Evolutionary conservation across 2,113 vertebrate species (phyloP).

Genomic region (Craseonycteris thonglongyai): DNA sequence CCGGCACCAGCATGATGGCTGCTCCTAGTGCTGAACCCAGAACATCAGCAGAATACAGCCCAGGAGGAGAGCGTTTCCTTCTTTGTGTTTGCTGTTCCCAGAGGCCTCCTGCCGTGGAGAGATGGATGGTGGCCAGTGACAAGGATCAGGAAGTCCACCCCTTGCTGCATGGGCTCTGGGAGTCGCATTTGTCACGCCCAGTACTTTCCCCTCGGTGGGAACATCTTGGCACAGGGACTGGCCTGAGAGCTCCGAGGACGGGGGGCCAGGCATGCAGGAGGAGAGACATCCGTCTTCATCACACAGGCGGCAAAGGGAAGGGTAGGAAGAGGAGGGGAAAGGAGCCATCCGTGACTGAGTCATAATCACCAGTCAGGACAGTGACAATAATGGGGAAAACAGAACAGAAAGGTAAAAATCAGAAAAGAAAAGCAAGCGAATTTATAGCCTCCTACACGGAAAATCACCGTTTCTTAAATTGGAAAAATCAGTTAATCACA

Average conservation of each 20-base stretch:
- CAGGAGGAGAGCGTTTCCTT: slow-evolving; percentile 16
- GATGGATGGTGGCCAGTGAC: slow-evolving; percentile 67
- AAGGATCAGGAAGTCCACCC: slow-evolving; percentile 63
- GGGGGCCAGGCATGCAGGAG: slow-evolving; percentile 62
- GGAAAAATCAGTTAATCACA: slow-evolving; percentile 55
- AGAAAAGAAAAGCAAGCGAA: not conserved
- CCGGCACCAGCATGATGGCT: no score
- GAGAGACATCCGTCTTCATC: slow-evolving; percentile 76
- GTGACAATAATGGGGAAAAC: slow-evolving; percentile 65
- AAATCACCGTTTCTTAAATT: slow-evolving; percentile 43
- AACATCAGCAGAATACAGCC: no score
- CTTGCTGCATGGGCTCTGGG: slow-evolving; percentile 50
- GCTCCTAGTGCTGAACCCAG: no score
- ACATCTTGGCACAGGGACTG: slow-evolving; percentile 63
- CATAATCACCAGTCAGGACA: slow-evolving; percentile 75
- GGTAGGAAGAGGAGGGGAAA: slow-evolving; percentile 52
- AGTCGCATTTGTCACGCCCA: slow-evolving; percentile 73
- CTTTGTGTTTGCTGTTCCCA: not conserved
- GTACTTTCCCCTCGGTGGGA: slow-evolving; percentile 46
- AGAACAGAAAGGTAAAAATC: not conserved
- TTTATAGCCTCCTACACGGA: slow-evolving; percentile 40
- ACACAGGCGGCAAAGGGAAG: slow-evolving; percentile 66
- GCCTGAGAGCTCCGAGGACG: slow-evolving; percentile 30
- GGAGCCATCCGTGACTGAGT: slow-evolving; percentile 49
- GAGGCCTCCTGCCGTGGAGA: slow-evolving; percentile 59